phyloP scores from a whole-genome alignment of 2,113 vertebrate species.

The Callorhinus ursinus region DNA sequence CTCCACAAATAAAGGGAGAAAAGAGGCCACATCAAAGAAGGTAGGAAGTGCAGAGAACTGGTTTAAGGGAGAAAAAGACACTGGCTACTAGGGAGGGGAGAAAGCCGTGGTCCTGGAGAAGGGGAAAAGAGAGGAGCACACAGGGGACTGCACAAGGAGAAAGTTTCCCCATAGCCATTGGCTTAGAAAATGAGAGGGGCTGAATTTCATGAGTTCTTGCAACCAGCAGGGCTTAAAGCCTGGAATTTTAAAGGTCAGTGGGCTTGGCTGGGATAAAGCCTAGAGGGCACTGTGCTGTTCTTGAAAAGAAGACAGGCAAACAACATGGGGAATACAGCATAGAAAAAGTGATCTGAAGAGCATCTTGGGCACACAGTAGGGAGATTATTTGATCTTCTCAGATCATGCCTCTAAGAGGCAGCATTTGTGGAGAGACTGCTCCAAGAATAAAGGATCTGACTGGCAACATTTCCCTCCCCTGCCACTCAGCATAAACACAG shows the following conservation, averaged over 20 bases:
- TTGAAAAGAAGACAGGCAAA: not conserved
- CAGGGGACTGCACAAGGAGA: not conserved
- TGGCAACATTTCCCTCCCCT: not conserved
- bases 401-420: not conserved
- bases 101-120: not conserved
- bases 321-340: not conserved
- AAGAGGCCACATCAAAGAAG: not conserved
- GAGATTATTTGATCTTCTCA: not conserved
- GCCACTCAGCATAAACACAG: not conserved
- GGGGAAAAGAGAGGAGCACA: not conserved
- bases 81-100: not conserved
- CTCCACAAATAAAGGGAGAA: not conserved
- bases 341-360: not conserved
- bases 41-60: not conserved
- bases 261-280: not conserved
- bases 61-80: not conserved
- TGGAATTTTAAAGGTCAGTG: not conserved
- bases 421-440: not conserved
- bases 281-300: not conserved
- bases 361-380: not conserved
- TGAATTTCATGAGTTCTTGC: not conserved
- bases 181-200: not conserved
- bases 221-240: not conserved
- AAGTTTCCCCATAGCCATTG: not conserved
- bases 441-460: not conserved